Conservation (phyloP, 2,888 invertebrate species). For the Augochlorella aurata region DNA sequence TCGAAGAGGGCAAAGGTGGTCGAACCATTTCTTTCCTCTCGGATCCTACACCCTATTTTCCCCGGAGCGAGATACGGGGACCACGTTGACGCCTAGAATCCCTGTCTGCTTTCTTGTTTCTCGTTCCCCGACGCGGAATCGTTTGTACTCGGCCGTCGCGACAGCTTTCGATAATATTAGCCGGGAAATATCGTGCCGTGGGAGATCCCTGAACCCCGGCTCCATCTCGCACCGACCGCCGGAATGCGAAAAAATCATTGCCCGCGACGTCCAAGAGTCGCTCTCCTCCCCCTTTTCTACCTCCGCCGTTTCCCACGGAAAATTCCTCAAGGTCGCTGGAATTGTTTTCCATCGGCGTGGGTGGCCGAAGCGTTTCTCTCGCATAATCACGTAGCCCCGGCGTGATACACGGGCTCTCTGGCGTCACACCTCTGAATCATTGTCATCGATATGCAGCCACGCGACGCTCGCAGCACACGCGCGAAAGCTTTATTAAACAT, state of each 20-base stretch:
- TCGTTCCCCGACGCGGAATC: background rate
- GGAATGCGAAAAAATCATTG: constrained; percentile 1
- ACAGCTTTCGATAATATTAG: constrained; percentile 27
- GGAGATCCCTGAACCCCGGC: background rate
- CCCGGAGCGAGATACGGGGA: constrained; percentile 38
- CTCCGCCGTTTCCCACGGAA: background rate
- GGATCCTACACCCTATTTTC: constrained; percentile 53
- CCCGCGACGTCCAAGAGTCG: background rate
- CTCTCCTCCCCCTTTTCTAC: background rate
- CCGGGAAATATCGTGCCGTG: constrained; percentile 25
- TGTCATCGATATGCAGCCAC: constrained; percentile 69
- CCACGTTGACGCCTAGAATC: constrained; percentile 33
- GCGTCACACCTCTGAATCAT: constrained; percentile 61
- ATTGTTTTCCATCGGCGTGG: constrained; percentile 43
- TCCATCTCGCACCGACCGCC: background rate
- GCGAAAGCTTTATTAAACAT: constrained; percentile 62
- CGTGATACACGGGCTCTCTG: constrained; percentile 12
- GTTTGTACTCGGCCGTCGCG: constrained; percentile 2
- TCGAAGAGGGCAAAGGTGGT: constrained; percentile 53
- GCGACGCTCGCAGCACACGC: constrained; percentile 54
- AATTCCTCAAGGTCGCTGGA: constrained; percentile 29
- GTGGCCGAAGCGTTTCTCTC: constrained; percentile 37
- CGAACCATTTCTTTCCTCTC: constrained; percentile 49
- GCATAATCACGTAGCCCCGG: constrained; percentile 39
- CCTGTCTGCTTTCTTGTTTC: constrained; percentile 2